A percentile compares a stretch with the other conserved stretches of the same genome.
phyloP scores from a whole-genome alignment of 2,888 invertebrate genomes.

The Clivina fossor region DNA sequence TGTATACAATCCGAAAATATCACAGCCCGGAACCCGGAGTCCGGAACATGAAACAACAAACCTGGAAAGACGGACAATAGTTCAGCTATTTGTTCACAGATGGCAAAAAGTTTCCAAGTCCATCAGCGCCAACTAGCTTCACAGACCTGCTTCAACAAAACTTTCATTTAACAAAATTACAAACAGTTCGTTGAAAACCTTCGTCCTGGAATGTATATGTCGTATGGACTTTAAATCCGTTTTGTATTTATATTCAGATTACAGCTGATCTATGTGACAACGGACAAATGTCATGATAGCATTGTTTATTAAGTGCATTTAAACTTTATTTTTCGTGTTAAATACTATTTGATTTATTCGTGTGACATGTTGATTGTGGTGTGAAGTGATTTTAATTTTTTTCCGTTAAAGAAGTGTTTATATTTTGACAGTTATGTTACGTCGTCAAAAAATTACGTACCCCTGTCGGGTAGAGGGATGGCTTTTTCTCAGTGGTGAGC shows the following conservation, averaged over 20 bases:
- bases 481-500: slow-evolving; percentile 61
- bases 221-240: neutral
- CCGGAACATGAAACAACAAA: no score
- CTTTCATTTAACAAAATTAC: slow-evolving; percentile 3
- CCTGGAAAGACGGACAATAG: no score
- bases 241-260: slow-evolving; percentile 18
- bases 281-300: neutral
- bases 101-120: no score
- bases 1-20: no score
- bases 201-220: slow-evolving; percentile 4
- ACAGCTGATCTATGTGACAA: slow-evolving; percentile 29
- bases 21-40: no score
- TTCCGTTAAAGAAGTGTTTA: slow-evolving; percentile 3
- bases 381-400: no score
- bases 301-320: slow-evolving; percentile 23
- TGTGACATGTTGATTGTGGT: slow-evolving; percentile 14
- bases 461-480: slow-evolving; percentile 62
- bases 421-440: slow-evolving; percentile 23
- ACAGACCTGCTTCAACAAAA: neutral
- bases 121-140: neutral
- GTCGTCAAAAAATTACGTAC: slow-evolving; percentile 50
- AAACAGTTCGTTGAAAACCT: slow-evolving; percentile 18
- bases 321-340: slow-evolving; percentile 11
- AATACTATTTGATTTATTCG: neutral
- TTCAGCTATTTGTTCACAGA: slow-evolving; percentile 1